phyloP scores from a whole-genome alignment of 2,797 vertebrate species.

The Oophaga sylvatica region DNA sequence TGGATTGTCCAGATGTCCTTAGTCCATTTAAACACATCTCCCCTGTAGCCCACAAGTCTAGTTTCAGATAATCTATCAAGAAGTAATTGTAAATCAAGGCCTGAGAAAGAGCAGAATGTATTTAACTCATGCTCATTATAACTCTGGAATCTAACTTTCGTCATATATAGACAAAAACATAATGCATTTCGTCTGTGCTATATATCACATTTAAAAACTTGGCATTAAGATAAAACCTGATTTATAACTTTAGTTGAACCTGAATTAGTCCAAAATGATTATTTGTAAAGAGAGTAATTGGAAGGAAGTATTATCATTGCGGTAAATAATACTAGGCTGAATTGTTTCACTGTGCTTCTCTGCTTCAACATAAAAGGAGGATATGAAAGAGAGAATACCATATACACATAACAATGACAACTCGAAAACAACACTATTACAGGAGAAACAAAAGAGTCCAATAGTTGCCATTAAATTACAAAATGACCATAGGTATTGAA shows the following conservation, averaged over 20 bases:
- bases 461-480: too few relatives aligned
- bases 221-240: slow-evolving; percentile 31
- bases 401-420: too few relatives aligned
- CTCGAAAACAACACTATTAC: too few relatives aligned
- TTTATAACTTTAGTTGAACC: slow-evolving; percentile 8
- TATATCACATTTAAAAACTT: slow-evolving; percentile 34
- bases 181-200: slow-evolving; percentile 33
- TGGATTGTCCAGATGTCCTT: slow-evolving; percentile 90
- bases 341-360: too few relatives aligned
- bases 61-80: slow-evolving; percentile 91
- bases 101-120: slow-evolving; percentile 67
- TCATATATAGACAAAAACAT: slow-evolving; percentile 38
- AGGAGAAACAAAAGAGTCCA: too few relatives aligned
- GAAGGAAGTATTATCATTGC: background rate
- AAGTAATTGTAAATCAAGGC: slow-evolving; percentile 80
- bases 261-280: slow-evolving; percentile 1
- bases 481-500: too few relatives aligned
- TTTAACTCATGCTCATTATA: slow-evolving; percentile 64
- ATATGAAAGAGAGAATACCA: too few relatives aligned
- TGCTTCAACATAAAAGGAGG: too few relatives aligned
- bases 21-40: slow-evolving; percentile 91
- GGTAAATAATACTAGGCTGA: too few relatives aligned
- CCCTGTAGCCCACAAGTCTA: slow-evolving; percentile 83
- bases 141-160: slow-evolving; percentile 62
- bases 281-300: background rate